Percentiles rank a stretch among this genome's conserved stretches.
phyloP scores from a whole-genome alignment of 1,140 invertebrate species.

The Euglossa dilemma region DNA sequence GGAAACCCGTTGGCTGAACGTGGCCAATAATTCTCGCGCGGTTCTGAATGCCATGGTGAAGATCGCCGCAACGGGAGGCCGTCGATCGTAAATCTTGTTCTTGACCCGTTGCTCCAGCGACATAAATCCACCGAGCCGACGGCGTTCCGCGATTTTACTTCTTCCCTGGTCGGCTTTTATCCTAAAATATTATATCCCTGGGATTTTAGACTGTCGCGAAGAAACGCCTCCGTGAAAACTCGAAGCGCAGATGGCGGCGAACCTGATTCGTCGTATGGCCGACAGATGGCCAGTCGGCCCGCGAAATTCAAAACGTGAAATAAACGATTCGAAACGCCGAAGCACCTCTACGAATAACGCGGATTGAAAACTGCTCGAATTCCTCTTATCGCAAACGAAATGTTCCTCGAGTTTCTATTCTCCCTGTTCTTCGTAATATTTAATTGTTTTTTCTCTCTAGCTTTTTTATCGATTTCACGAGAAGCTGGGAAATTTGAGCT shows the following conservation, averaged over 20 bases:
- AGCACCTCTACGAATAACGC: conserved; percentile 30
- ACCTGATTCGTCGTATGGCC: conserved; percentile 2
- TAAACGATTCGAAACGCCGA: conserved; percentile 36
- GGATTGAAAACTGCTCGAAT: conserved; percentile 8
- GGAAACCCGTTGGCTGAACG: background rate
- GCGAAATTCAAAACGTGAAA: conserved; percentile 27
- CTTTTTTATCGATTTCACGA: background rate
- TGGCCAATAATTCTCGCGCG: conserved; percentile 22
- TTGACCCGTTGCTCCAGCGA: conserved; percentile 20
- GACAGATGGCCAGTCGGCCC: background rate
- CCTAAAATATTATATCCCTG: conserved; percentile 51
- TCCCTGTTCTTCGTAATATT: conserved; percentile 13
- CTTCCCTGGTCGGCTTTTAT: conserved; percentile 28
- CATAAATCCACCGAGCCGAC: conserved; percentile 34
- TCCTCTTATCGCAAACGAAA: conserved; percentile 30
- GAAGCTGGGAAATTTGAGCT: background rate
- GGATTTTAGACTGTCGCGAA: background rate
- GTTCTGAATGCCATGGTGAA: conserved; percentile 25
- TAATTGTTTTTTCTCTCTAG: background rate
- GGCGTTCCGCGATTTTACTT: conserved; percentile 40
- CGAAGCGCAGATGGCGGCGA: background rate
- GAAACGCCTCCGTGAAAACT: background rate
- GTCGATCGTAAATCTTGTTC: conserved; percentile 48
- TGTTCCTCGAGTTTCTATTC: conserved; percentile 13
- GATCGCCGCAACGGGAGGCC: conserved; percentile 13